A percentile compares a stretch with the other conserved stretches of the same genome.
Evolutionary conservation across 2,888 invertebrate species (phyloP).

Genomic region (Ceriagrion tenellum): DNA sequence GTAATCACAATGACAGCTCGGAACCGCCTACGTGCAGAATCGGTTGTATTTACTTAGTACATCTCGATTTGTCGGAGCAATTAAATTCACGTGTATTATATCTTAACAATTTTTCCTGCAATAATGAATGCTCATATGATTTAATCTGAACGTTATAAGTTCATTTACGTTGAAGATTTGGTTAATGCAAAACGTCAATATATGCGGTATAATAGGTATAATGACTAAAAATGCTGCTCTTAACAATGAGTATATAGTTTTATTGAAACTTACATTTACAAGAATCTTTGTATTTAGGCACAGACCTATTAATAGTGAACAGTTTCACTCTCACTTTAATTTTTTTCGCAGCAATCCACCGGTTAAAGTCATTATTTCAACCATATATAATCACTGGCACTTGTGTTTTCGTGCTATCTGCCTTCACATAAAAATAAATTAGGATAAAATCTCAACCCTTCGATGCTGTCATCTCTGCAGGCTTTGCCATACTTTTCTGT

Average conservation of each 20-base stretch:
- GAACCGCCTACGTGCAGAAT: too few species aligned
- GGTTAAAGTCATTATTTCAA: neutral
- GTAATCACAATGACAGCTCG: neutral
- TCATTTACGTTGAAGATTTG: too few species aligned
- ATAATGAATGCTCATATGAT: too few species aligned
- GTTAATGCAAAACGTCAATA: neutral
- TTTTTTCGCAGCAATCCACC: neutral
- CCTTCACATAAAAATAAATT: conserved; percentile 87
- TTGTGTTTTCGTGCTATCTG: neutral
- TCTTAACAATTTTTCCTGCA: too few species aligned
- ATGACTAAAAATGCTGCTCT: neutral
- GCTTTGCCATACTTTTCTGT: conserved; percentile 92
- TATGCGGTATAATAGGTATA: neutral
- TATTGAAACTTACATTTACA: neutral
- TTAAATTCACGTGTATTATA: too few species aligned
- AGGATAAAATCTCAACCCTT: conserved; percentile 96
- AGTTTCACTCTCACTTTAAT: neutral
- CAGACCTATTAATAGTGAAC: neutral
- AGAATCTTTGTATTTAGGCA: neutral
- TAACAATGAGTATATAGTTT: neutral
- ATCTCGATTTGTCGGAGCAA: too few species aligned
- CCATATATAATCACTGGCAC: neutral
- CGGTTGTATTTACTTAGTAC: too few species aligned
- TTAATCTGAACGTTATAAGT: too few species aligned
- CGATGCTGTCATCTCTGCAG: conserved; percentile 97